Evolutionary conservation across 2,888 invertebrate genomes (phyloP).

Genomic region (Agonopterix heracliana): DNA sequence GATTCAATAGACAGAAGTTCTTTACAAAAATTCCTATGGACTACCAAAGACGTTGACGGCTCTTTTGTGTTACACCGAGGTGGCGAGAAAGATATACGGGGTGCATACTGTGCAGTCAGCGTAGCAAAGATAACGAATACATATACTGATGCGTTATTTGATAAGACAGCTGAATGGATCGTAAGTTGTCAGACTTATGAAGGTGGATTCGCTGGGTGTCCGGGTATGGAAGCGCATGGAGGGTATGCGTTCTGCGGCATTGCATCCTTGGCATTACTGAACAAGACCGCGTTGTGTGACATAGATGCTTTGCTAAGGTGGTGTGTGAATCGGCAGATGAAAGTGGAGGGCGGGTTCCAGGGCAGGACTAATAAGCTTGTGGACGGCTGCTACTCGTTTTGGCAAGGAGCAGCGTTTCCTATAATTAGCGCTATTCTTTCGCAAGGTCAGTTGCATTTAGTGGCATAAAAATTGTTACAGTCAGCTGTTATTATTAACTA

Average conservation of each 20-base stretch:
- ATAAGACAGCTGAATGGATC: slow-evolving; percentile 94
- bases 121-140: slow-evolving; percentile 92
- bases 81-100: slow-evolving; percentile 96
- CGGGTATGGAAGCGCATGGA: slow-evolving; percentile 97
- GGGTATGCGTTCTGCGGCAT: slow-evolving; percentile 99
- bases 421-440: slow-evolving; percentile 86
- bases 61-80: slow-evolving; percentile 93
- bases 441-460: slow-evolving; percentile 43
- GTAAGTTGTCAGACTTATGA: slow-evolving; percentile 98
- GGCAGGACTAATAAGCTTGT: slow-evolving; percentile 99
- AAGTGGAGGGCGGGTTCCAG: slow-evolving; percentile 96
- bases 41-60: slow-evolving; percentile 89
- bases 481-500: too few relatives aligned
- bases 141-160: slow-evolving; percentile 85
- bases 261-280: slow-evolving; percentile 90
- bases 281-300: slow-evolving; percentile 84
- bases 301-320: slow-evolving; percentile 87
- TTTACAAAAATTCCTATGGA: slow-evolving; percentile 86
- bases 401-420: slow-evolving; percentile 97
- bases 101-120: slow-evolving; percentile 96
- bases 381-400: slow-evolving; percentile 99
- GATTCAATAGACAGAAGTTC: slow-evolving; percentile 87
- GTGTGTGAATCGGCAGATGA: slow-evolving; percentile 94
- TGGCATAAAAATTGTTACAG: neutral
- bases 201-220: slow-evolving; percentile 95